Evolutionary conservation across 2,888 invertebrate species (phyloP).

Genomic region (Ochropleura leucogaster): DNA sequence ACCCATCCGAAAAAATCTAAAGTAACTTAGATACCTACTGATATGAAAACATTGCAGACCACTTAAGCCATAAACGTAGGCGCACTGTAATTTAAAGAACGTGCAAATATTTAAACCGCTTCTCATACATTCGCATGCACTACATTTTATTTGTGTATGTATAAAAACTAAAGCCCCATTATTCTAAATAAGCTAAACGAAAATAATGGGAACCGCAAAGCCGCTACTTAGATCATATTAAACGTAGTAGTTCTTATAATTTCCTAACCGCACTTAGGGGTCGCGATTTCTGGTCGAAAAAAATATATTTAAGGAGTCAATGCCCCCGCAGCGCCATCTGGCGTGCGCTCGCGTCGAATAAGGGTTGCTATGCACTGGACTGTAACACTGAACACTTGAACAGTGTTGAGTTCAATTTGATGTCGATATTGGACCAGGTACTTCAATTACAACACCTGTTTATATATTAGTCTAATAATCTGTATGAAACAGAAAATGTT

Average conservation of each 20-base stretch:
- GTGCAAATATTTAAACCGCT: conserved; percentile 44
- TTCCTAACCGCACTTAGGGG: conserved; percentile 85
- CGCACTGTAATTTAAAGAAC: conserved; percentile 17
- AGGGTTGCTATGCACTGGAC: conserved; percentile 50
- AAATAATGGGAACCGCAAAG: conserved; percentile 70
- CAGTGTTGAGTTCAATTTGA: conserved; percentile 37
- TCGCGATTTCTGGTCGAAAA: conserved; percentile 81
- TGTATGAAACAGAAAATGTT: background rate
- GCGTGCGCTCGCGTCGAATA: conserved; percentile 78
- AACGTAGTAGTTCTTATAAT: conserved; percentile 75
- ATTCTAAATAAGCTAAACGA: conserved; percentile 48
- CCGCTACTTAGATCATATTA: conserved; percentile 80
- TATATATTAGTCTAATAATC: background rate
- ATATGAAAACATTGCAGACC: background rate
- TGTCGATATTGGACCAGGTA: conserved; percentile 37
- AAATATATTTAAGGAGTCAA: conserved; percentile 85
- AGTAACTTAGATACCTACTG: too few species aligned
- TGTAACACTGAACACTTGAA: conserved; percentile 48
- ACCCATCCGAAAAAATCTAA: too few species aligned
- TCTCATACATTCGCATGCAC: conserved; percentile 23
- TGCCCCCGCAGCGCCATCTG: conserved; percentile 86
- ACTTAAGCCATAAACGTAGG: background rate
- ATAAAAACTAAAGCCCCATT: conserved; percentile 53
- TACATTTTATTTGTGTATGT: conserved; percentile 24
- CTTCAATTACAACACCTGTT: conserved; percentile 32